Evolutionary conservation across 2,797 vertebrate species (phyloP).

Genomic region (Chaetodon trifasciatus): DNA sequence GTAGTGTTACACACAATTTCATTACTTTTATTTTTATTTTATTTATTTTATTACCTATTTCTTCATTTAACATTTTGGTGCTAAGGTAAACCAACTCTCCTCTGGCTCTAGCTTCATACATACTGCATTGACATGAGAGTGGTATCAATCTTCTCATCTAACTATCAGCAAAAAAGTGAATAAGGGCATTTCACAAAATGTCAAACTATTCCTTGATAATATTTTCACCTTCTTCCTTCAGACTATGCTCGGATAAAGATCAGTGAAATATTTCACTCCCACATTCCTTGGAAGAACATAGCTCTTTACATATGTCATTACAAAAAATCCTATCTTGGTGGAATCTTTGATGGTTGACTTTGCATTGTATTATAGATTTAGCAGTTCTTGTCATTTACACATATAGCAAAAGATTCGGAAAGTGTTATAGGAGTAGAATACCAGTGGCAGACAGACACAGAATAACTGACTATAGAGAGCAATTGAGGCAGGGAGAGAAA

Average conservation of each 20-base stretch:
- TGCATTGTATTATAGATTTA: conserved; percentile 9
- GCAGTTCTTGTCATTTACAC: conserved; percentile 29
- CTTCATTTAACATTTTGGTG: neutral
- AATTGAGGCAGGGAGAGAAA: conserved; percentile 61
- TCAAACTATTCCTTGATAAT: neutral
- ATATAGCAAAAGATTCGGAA: conserved; percentile 22
- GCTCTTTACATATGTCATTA: neutral
- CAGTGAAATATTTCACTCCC: neutral
- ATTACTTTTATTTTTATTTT: too few relatives aligned
- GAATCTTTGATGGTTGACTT: neutral
- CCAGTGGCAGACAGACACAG: conserved; percentile 50
- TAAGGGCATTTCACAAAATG: neutral
- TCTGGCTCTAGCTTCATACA: neutral
- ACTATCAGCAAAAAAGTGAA: neutral
- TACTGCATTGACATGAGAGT: neutral
- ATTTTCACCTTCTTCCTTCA: neutral
- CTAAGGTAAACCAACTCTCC: neutral
- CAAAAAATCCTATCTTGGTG: neutral
- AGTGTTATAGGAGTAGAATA: conserved; percentile 51
- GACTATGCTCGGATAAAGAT: neutral
- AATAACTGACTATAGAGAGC: conserved; percentile 54
- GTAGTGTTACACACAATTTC: neutral
- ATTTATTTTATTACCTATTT: too few relatives aligned
- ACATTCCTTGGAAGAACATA: neutral
- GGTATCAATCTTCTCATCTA: neutral